A percentile compares a stretch with the other conserved stretches of the same genome.
These are phyloP conservation scores for Xyrauchen texanus DNA, from an alignment of 2,113 vertebrate species.

Conservation along the genomic window DNA sequence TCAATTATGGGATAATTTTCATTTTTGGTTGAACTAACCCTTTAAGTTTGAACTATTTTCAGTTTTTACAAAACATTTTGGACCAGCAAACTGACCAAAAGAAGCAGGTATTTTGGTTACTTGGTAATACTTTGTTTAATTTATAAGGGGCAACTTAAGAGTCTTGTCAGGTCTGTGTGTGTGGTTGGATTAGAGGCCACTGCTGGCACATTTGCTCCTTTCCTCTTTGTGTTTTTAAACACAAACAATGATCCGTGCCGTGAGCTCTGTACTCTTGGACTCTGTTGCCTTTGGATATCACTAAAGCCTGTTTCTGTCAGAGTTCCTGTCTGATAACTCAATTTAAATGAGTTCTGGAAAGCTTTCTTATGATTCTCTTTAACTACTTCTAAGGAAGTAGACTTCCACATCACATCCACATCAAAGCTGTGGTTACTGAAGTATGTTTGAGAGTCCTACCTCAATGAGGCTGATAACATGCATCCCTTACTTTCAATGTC, in stretches of 20 bases:
- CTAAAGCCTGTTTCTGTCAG: neutral
- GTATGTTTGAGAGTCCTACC: too few relatives aligned
- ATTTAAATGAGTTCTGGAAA: neutral
- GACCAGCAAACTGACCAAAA: neutral
- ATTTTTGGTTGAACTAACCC: too few relatives aligned
- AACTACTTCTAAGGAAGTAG: too few relatives aligned
- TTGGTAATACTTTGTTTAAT: neutral
- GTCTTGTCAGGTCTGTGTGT: conserved; percentile 23
- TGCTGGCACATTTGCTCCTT: too few relatives aligned
- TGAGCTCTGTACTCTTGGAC: neutral
- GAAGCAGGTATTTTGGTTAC: neutral
- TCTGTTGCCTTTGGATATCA: conserved; percentile 14
- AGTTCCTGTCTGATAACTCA: neutral
- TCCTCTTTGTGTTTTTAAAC: neutral
- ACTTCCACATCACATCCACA: too few relatives aligned
- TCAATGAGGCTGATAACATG: too few relatives aligned
- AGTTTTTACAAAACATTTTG: too few relatives aligned
- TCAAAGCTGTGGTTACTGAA: too few relatives aligned
- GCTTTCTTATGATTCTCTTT: too few relatives aligned
- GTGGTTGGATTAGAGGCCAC: neutral
- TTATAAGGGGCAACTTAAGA: neutral
- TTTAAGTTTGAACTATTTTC: too few relatives aligned
- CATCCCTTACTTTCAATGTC: too few relatives aligned
- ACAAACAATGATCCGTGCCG: neutral
- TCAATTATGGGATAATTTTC: too few relatives aligned